Conservation (phyloP, 2,888 invertebrate species). For the Neocrepidodera transversa region DNA sequence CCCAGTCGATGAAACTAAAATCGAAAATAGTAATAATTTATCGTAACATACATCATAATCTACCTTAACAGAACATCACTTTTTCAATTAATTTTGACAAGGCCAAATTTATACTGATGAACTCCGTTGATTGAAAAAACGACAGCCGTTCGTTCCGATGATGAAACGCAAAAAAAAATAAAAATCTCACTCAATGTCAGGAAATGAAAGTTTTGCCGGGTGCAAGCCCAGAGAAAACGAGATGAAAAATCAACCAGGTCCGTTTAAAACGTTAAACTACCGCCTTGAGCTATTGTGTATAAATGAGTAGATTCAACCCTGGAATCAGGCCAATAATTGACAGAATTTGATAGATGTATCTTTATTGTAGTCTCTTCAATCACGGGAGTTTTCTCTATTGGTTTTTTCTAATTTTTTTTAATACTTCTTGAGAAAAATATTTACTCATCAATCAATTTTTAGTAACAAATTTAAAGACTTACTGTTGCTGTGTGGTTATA, state of each 20-base stretch:
- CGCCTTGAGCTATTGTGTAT: too few relatives aligned
- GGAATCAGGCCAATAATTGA: constrained; percentile 15
- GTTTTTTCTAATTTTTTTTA: background rate
- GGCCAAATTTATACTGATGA: constrained; percentile 29
- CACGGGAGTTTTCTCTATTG: constrained; percentile 4
- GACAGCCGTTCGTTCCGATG: constrained; percentile 22
- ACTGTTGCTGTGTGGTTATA: too few relatives aligned
- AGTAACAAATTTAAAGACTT: too few relatives aligned
- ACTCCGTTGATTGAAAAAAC: constrained; percentile 27
- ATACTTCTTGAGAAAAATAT: too few relatives aligned
- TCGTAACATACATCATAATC: constrained; percentile 19
- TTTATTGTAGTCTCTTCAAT: constrained; percentile 1
- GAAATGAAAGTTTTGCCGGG: constrained; percentile 17
- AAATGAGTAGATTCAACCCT: background rate
- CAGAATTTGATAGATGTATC: constrained; percentile 34
- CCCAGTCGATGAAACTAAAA: too few relatives aligned
- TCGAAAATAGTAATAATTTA: background rate
- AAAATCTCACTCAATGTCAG: constrained; percentile 17
- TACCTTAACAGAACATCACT: constrained; percentile 24
- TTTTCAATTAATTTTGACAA: constrained; percentile 31
- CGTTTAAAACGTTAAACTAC: background rate
- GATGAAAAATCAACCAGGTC: background rate
- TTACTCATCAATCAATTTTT: too few relatives aligned
- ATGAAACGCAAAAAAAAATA: constrained; percentile 23
- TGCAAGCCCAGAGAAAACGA: background rate